Evolutionary conservation across 1,140 invertebrate species (phyloP), one percentile per base, ranked within the genome.

Genomic region (Coptotermes formosanus): DNA sequence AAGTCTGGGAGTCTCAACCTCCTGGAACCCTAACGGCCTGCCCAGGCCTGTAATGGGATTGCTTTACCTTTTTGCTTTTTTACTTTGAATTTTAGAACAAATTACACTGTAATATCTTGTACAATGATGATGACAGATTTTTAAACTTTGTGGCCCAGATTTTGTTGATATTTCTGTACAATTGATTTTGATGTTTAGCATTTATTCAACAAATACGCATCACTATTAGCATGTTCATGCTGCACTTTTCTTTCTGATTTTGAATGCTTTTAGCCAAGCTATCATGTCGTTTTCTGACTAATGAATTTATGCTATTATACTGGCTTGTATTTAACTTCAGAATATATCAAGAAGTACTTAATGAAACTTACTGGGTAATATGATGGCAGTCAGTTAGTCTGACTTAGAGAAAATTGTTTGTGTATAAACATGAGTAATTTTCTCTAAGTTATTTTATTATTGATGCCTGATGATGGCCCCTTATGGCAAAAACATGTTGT

Each of bases 301-400:
- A 55, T 55, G 14, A 55, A 55, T 55, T 55, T 48, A 12, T 16
- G 19, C 6, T 75, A 30, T 75, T 75, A 75, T 30, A 75, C 30
- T 75, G 64, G 64, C 64, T 16, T 75, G 64, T 75, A 75, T 75
- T 75, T 75, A 30, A 75, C n/a, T 14, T 25, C 7, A 75, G 16
- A 75, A 75, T 75, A 75, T 75, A 75, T 75, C n/a, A 75, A 75
- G 64, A 75, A 75, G 64, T 75, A 75, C 64, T 75, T 75, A 75
- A 75, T 75, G 64, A 30, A 75, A 75, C 25, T 75, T 75, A 75
- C n/a, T 55, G 52, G 52, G 52, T 55, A 21, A 55, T 55, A 21
- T 55, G 19, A 55, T 1, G 4, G 19, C 52, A 19, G 52, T 16
- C 19, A 21, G 52, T 55, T 16, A 55, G 52, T 21, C 52, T 55